phyloP scores from a whole-genome alignment of 2,797 vertebrate species.

The Avahi laniger region DNA sequence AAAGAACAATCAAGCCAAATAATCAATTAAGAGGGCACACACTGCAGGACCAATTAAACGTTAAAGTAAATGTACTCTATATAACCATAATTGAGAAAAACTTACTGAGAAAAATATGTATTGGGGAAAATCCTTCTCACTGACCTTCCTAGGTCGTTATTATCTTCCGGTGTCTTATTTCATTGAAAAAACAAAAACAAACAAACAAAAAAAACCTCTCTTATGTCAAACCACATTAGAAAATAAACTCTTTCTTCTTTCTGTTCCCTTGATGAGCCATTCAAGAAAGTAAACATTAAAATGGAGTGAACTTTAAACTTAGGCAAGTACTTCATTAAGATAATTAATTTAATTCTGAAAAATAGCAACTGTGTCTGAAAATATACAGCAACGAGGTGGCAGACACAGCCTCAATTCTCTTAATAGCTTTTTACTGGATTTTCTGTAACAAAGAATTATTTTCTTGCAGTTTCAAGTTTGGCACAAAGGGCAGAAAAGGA shows the following conservation, averaged over 20 bases:
- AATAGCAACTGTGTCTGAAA: slow-evolving; percentile 48
- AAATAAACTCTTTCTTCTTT: slow-evolving; percentile 8
- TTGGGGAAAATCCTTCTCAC: slow-evolving; percentile 20
- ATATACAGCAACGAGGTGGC: slow-evolving; percentile 30
- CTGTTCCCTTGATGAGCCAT: background rate
- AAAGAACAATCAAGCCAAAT: background rate
- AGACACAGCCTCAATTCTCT: slow-evolving; percentile 20
- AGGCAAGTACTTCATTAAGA: slow-evolving; percentile 44
- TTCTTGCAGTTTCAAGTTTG: slow-evolving; percentile 39
- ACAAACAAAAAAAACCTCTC: background rate
- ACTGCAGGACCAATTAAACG: slow-evolving; percentile 40
- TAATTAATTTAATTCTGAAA: slow-evolving; percentile 56
- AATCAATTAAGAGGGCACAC: background rate
- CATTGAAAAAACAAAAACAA: background rate
- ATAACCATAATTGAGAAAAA: background rate
- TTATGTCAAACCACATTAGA: background rate
- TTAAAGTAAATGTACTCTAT: background rate
- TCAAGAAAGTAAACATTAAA: slow-evolving; percentile 50
- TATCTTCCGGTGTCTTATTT: background rate
- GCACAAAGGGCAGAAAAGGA: background rate
- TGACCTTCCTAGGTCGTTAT: background rate
- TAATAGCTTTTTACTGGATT: slow-evolving; percentile 41
- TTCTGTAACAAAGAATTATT: slow-evolving; percentile 56
- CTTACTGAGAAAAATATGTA: background rate
- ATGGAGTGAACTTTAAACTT: slow-evolving; percentile 49